Base-by-base conservation (phyloP, 2,888 invertebrate genomes). In the Julus scanicus region DNA sequence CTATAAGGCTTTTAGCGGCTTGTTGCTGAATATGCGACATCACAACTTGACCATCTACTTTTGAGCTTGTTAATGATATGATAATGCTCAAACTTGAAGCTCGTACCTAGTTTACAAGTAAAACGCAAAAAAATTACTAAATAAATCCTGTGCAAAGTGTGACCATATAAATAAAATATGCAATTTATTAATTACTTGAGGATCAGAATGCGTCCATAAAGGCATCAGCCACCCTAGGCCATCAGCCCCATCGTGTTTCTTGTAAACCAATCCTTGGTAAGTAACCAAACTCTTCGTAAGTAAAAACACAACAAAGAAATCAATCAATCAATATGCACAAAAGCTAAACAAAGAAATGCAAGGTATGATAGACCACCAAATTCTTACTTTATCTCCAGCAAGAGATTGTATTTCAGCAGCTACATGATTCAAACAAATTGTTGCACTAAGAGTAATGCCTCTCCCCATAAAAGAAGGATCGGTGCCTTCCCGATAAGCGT, bases 1-100 rank as follows among this genome's bases (percentile, higher is more conserved):
- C 92, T 92, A 92, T 92, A 89, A 92, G 91, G 20, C 92, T 92
- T 13, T 92, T 92, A 88, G 91, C 91, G 84, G 92, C 91, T n/a
- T n/a, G n/a, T 89, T 92, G 92, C 90, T 91, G 91, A 90, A 92
- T 91, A 89, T 92, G 91, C 4, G 90, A 90, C 8, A 91, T 90
- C 90, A 92, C 90, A 88, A 91, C 90, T 86, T 91, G 90, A 48
- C 91, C 91, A 37, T 92, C 92, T 48, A 90, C 89, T 88, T 91
- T 91, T n/a, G 91, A 90, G 29, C 90, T 90, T 48, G 91, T 91
- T 90, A 92, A 90, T 83, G 91, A 91, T 48, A 91, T 91, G 87
- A 91, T 91, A 63, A 92, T 91, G 39, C 92, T 91, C 6, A 92
- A 90, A 6, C 92, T 92, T 9, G 92, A 91, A 49, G 91, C 91